Evolutionary conservation across 2,797 vertebrate species (phyloP).

Genomic region (Chiroxiphia lanceolata): DNA sequence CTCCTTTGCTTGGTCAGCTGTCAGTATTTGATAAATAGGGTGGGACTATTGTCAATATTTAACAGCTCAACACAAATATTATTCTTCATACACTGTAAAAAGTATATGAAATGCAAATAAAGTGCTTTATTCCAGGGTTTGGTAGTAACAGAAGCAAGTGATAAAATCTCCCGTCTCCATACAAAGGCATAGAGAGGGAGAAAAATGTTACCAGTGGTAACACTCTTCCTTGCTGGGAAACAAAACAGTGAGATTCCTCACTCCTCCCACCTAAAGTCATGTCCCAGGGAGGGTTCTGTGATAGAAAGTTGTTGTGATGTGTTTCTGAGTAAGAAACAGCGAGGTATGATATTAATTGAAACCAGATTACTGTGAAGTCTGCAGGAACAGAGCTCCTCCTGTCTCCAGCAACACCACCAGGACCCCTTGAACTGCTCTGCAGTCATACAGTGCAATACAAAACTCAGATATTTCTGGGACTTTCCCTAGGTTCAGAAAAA

Average conservation of each 20-base stretch:
- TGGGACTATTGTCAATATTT: conserved; percentile 39
- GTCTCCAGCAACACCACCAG: neutral
- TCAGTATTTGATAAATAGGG: conserved; percentile 42
- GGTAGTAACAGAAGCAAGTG: conserved; percentile 8
- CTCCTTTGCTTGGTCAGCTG: conserved; percentile 39
- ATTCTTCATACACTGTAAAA: conserved; percentile 23
- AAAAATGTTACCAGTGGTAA: conserved; percentile 14
- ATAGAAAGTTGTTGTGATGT: neutral
- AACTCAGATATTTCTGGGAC: neutral
- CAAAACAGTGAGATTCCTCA: neutral
- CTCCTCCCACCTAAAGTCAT: neutral
- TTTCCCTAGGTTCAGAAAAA: neutral
- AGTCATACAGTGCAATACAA: neutral
- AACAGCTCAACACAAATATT: conserved; percentile 49
- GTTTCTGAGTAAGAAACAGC: neutral
- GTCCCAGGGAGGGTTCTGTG: neutral
- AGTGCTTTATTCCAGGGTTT: neutral
- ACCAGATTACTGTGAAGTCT: neutral
- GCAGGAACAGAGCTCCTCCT: neutral
- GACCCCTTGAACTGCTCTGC: neutral
- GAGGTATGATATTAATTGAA: neutral
- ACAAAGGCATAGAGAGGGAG: conserved; percentile 29
- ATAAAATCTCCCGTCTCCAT: conserved; percentile 29
- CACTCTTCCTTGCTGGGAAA: neutral
- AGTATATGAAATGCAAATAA: conserved; percentile 32